A percentile compares a stretch with the other conserved stretches of the same genome.
These are phyloP conservation scores for Tiphia femorata DNA, from an alignment of 2,888 invertebrate species.

Conservation along the genomic window DNA sequence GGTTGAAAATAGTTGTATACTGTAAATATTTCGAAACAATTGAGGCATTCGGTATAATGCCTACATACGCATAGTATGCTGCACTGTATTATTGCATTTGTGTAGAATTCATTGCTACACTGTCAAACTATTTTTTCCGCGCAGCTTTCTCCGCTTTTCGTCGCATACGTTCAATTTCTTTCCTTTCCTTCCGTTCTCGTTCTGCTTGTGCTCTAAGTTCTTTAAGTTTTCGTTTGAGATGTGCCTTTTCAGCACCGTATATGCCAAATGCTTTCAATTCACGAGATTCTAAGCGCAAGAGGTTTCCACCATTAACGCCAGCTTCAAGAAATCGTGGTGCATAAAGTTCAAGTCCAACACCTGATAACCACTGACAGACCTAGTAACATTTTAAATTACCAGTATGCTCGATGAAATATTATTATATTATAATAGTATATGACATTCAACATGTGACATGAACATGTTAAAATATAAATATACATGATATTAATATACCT, in stretches of 20 bases:
- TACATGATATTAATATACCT: slow-evolving; percentile 70
- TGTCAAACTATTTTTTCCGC: slow-evolving; percentile 68
- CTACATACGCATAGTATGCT: not conserved
- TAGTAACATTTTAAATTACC: slow-evolving; percentile 60
- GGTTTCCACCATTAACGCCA: slow-evolving; percentile 88
- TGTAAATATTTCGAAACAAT: not conserved
- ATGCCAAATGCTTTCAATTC: slow-evolving; percentile 91
- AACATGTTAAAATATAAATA: not conserved
- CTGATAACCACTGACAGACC: slow-evolving; percentile 95
- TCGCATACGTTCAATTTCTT: slow-evolving; percentile 86
- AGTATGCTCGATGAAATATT: not conserved
- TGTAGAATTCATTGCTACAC: slow-evolving; percentile 20
- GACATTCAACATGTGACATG: not conserved
- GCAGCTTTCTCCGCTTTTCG: slow-evolving; percentile 89
- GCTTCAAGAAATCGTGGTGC: slow-evolving; percentile 89
- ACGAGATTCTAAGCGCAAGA: slow-evolving; percentile 89
- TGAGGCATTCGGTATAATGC: not conserved
- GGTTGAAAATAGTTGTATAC: too few species aligned
- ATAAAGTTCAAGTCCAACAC: slow-evolving; percentile 84
- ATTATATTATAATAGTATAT: not conserved
- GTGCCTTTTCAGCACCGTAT: slow-evolving; percentile 83
- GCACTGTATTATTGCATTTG: slow-evolving; percentile 24
- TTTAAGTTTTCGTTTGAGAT: slow-evolving; percentile 88
- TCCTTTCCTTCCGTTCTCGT: slow-evolving; percentile 86
- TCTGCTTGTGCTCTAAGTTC: slow-evolving; percentile 83